These are phyloP conservation scores for Mohoua ochrocephala DNA, from an alignment of 2,113 vertebrate genomes.

Conservation along the genomic window DNA sequence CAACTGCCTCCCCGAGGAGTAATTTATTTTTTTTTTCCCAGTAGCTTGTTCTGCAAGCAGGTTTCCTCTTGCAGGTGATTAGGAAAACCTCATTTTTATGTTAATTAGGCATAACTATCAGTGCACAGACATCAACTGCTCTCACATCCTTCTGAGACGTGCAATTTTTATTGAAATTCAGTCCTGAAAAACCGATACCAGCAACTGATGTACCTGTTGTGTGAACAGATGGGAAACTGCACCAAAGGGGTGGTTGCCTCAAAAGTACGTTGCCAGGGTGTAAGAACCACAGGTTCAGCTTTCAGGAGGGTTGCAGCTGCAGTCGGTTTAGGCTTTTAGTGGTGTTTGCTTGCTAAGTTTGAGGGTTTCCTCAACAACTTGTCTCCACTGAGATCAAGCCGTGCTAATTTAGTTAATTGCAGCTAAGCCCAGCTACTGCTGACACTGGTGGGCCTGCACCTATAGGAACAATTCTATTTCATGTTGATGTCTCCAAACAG, in stretches of 20 bases:
- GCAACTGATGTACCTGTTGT: not conserved
- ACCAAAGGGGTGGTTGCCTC: not conserved
- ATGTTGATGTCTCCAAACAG: not conserved
- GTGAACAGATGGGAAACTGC: not conserved
- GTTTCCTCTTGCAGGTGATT: constrained; percentile 37
- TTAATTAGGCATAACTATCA: not conserved
- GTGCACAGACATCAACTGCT: not conserved
- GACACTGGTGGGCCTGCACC: not conserved
- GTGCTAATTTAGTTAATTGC: not conserved
- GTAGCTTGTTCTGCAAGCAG: not conserved
- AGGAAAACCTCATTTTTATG: not conserved
- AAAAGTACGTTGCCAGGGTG: not conserved
- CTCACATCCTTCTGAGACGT: not conserved
- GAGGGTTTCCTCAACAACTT: not conserved
- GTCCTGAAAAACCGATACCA: not conserved
- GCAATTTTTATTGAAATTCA: not conserved
- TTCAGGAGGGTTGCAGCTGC: not conserved
- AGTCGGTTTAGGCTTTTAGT: not conserved
- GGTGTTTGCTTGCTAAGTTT: not conserved
- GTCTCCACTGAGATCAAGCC: not conserved
- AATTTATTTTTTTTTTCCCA: not conserved
- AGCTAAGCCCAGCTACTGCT: not conserved
- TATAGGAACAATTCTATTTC: not conserved
- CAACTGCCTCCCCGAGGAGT: not conserved
- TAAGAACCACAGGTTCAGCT: not conserved